Evolutionary conservation across 2,113 vertebrate species (phyloP), one percentile per base, ranked within the genome.

Genomic region (Sebastes schlegelii): DNA sequence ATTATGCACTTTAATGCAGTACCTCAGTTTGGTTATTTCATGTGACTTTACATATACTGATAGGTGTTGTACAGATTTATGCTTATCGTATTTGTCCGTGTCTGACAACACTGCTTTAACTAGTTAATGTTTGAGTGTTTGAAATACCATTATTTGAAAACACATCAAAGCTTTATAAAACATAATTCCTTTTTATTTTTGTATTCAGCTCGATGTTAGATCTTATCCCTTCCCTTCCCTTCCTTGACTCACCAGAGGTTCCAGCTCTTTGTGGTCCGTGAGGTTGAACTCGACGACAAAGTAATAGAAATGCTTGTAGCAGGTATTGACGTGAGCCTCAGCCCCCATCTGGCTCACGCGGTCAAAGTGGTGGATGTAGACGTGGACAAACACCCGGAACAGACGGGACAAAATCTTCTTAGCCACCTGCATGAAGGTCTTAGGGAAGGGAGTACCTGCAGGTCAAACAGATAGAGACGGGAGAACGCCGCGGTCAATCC

Each of bases 271-370:
- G 93, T 97, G 96, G 93, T 99, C 98, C n/a, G 97, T 99, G 86
- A 99, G 97, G 92, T 94, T 95, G 83, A 99, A 99, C 95, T 98
- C 97, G 5, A 91, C 95, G 82, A 99, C 97, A 16, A 99, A 99
- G 94, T 99, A 97, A 94, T 97, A 99, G 94, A 99, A 99, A 95
- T 99, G 98, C 95, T 99, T 99, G 95, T 99, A 99, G 95, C 98
- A 99, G 90, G 98, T 99, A 90, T 99, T 99, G 64, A 99, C 98
- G 0, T 99, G 98, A 8, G 98, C 98, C 90, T 99, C 98, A 0
- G 98, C 98, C 23, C 98, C 98, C 97, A 99, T 97, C 90, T 98
- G 97, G 60, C 95, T 96, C 58, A 99, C 97, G 1, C 97, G 95
- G 93, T 99, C 98, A 0, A 99, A 99, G 85, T 99, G 98, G 94